These are phyloP conservation scores for Epizoanthus ramosus DNA, from an alignment of 92 coral and sea anemone species.

Conservation along the genomic window DNA sequence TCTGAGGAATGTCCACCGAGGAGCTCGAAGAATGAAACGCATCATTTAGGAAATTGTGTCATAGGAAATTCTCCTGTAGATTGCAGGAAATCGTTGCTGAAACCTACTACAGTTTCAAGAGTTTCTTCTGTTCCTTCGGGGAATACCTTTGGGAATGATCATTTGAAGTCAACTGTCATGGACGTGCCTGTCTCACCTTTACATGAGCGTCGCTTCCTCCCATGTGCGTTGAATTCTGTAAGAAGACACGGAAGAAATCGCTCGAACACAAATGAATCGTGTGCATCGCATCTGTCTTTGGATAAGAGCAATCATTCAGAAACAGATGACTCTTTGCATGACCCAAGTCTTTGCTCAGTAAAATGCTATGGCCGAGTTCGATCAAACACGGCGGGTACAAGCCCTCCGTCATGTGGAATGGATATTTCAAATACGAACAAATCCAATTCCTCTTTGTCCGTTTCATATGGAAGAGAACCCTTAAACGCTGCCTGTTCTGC, in stretches of 20 bases:
- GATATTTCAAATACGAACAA: neutral
- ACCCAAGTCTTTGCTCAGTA: neutral
- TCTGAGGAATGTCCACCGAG: constrained; percentile 14
- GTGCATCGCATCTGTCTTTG: neutral
- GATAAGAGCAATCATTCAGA: neutral
- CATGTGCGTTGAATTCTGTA: neutral
- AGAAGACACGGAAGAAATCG: constrained; percentile 6
- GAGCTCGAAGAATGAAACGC: neutral
- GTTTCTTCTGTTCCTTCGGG: neutral
- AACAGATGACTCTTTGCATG: neutral
- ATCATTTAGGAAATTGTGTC: neutral
- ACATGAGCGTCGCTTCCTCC: neutral
- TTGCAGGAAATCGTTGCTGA: neutral
- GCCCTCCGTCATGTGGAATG: neutral
- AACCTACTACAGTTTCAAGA: neutral
- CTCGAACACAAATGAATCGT: constrained; percentile 15
- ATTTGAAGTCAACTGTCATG: constrained; percentile 1
- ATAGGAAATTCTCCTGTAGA: neutral
- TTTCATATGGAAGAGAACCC: neutral
- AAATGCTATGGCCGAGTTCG: neutral
- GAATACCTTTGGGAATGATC: neutral
- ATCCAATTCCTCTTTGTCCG: constrained; percentile 9
- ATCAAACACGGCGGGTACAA: neutral
- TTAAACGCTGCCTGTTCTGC: neutral
- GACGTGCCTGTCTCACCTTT: constrained; percentile 14